Evolutionary conservation across 2,888 invertebrate species (phyloP).

Genomic region (Exephanes ischioxanthus): DNA sequence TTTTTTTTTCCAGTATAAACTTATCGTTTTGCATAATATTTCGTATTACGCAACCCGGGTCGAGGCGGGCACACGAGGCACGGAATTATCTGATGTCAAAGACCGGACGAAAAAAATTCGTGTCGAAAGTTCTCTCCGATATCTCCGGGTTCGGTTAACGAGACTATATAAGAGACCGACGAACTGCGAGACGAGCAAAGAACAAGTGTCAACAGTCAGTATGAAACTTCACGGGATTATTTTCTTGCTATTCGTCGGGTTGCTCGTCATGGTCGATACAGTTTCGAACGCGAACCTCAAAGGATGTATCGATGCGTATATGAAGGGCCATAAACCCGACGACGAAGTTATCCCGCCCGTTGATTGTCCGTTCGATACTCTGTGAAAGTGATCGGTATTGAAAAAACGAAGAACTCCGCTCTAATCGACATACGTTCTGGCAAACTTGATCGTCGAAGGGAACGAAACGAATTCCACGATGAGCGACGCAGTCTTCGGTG

Average conservation of each 20-base stretch:
- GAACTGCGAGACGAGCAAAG: neutral
- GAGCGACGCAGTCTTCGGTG: too few relatives aligned
- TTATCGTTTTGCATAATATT: neutral
- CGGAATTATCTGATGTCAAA: neutral
- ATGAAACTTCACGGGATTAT: conserved; percentile 41
- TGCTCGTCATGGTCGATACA: conserved; percentile 9
- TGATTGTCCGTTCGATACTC: too few relatives aligned
- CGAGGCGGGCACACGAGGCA: neutral
- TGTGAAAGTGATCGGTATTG: too few relatives aligned
- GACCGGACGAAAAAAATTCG: neutral
- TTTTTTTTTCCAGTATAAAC: neutral
- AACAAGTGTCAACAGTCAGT: conserved; percentile 22
- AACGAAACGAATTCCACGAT: too few relatives aligned
- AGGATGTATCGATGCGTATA: too few relatives aligned
- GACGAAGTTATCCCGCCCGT: too few relatives aligned
- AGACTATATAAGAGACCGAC: conserved; percentile 26
- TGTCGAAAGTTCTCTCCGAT: conserved; percentile 5
- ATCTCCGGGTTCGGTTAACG: neutral
- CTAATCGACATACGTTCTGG: too few relatives aligned
- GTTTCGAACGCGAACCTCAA: neutral
- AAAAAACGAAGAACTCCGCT: too few relatives aligned
- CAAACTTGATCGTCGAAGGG: too few relatives aligned
- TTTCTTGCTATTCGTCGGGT: conserved; percentile 33
- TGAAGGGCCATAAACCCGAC: too few relatives aligned
- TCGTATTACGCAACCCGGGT: neutral